Percentiles rank a stretch among this genome's conserved stretches.
These are phyloP conservation scores for Drosophila lacteicornis DNA, from an alignment of 1,140 invertebrate species.

Conservation along the genomic window DNA sequence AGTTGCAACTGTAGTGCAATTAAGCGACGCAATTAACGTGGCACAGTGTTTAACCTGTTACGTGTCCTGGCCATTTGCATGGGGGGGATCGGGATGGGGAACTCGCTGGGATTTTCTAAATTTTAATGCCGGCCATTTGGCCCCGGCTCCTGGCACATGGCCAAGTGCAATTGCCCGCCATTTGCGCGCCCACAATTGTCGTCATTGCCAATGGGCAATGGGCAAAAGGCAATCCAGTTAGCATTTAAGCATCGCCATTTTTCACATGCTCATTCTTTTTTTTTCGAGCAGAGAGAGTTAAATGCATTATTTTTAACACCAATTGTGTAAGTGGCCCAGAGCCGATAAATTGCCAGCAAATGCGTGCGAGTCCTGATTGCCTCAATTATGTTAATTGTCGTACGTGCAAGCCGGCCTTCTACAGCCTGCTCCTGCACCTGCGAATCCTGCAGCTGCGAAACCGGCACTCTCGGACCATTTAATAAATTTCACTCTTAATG, in stretches of 20 bases:
- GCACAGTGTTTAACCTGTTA: slow-evolving; percentile 80
- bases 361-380: slow-evolving; percentile 66
- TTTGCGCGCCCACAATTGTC: slow-evolving; percentile 75
- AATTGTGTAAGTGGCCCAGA: slow-evolving; percentile 58
- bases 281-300: slow-evolving; percentile 49
- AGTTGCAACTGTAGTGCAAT: slow-evolving; percentile 78
- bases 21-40: slow-evolving; percentile 81
- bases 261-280: slow-evolving; percentile 60
- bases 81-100: slow-evolving; percentile 1
- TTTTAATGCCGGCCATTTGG: slow-evolving; percentile 75
- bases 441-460: neutral
- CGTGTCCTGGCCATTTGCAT: slow-evolving; percentile 59
- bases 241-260: slow-evolving; percentile 60
- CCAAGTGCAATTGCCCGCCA: slow-evolving; percentile 68
- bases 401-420: slow-evolving; percentile 52
- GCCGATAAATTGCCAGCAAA: slow-evolving; percentile 72
- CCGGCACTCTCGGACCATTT: slow-evolving; percentile 25
- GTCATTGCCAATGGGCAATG: slow-evolving; percentile 34
- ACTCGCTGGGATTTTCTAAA: slow-evolving; percentile 70
- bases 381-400: slow-evolving; percentile 74
- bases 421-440: slow-evolving; percentile 1
- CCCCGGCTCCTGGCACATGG: slow-evolving; percentile 32
- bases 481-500: slow-evolving; percentile 47
- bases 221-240: slow-evolving; percentile 20
- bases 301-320: slow-evolving; percentile 80